These are phyloP conservation scores for Myotis brandtii DNA, from an alignment of 2,113 vertebrate species.

Conservation along the genomic window DNA sequence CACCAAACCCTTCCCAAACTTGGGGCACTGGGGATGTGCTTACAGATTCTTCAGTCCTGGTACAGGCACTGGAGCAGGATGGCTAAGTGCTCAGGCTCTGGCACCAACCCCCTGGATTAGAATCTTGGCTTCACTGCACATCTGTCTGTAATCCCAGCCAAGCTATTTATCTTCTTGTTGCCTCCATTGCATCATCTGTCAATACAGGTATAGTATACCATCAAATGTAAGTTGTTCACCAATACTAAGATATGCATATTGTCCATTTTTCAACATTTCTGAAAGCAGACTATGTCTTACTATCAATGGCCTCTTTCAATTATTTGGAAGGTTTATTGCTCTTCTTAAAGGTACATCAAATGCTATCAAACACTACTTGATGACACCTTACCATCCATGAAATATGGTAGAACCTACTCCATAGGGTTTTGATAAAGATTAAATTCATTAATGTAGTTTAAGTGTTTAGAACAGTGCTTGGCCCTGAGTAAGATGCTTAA, in stretches of 20 bases:
- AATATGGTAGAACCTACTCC: not conserved
- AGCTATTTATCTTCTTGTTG: not conserved
- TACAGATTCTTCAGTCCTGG: not conserved
- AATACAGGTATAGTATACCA: not conserved
- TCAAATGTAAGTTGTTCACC: not conserved
- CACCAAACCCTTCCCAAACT: not conserved
- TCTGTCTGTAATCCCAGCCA: accelerated
- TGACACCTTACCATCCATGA: not conserved
- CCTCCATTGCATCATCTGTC: not conserved
- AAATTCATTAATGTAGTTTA: not conserved
- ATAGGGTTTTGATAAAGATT: not conserved
- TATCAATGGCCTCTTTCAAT: not conserved
- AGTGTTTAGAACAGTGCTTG: not conserved
- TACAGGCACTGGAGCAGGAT: accelerated
- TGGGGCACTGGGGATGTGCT: not conserved
- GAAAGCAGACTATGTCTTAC: not conserved
- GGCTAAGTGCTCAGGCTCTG: not conserved
- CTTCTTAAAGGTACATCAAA: not conserved
- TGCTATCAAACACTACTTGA: not conserved
- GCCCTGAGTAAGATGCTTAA: not conserved
- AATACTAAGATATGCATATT: not conserved
- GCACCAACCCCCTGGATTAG: too few species aligned
- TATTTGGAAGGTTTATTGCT: not conserved
- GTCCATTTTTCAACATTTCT: not conserved
- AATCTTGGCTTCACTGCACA: not conserved